Base-by-base conservation (phyloP, 2,888 invertebrate genomes). In the Apotomis capreana region DNA sequence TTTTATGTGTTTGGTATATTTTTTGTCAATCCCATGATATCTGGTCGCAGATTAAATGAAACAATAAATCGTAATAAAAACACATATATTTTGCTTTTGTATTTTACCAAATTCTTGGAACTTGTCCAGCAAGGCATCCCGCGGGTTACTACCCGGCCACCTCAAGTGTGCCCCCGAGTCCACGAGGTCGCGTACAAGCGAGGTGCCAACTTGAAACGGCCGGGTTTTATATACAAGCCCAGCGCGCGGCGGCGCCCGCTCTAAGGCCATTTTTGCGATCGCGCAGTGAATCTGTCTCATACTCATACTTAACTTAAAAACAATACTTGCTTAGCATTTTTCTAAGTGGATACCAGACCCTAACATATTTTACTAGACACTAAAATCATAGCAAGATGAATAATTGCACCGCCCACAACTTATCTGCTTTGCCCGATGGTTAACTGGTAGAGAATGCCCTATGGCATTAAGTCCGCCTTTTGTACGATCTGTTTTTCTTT, bases 31-130 rank as follows among this genome's bases (percentile, higher is more conserved):
- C 15, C 15, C 15, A 15, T 15, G 15, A 15, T 15, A 15, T 15
- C 15, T 15, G 15, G 26, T 26, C 26, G 26, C 26, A 26, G 26
- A 4, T 9, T 8, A 84, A 90, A 89, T 89, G 81, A 91, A 92
- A 91, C 84, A 87, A 76, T 54, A 63, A 69, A 77, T 89, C 87
- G 86, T 92, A 92, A 92, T 91, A 92, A 91, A 92, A 92, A 92
- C 92, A 92, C 92, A 91, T 92, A 92, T 92, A 92, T 90, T 91
- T 90, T 88, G 88, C 89, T 89, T 26, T 89, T 87, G 87, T 89
- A 87, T 85, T 87, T 87, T 89, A 90, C 89, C 90, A 89, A 91
- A 89, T 87, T 84, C 82, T 87, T 87, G 90, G 89, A 90, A 81
- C 88, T 78, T 78, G 87, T 89, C 90, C 91, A 88, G 87, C 87